Base-by-base conservation (phyloP, 1,140 invertebrate species). In the Heliconius nattereri region DNA sequence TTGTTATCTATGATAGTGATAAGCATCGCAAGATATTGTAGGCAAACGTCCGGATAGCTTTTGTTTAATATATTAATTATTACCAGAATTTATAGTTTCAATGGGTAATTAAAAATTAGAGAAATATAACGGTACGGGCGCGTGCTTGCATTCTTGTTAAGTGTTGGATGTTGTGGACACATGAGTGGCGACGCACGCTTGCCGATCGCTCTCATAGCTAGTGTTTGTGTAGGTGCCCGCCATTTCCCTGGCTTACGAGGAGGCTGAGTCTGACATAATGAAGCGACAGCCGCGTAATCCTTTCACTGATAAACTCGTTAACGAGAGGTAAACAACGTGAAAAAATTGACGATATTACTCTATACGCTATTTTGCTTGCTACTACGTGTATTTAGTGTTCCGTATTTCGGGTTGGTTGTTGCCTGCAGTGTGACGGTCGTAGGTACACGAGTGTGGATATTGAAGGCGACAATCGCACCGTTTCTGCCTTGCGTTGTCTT, bases 211-310 rank as follows among this genome's bases (percentile, higher is more conserved):
- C 92, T 93, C 91, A 89, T 91, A 87, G 91, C 91, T 92, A 94
- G 94, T 95, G 91, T 94, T 92, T 95, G 95, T 93, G 94, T 96
- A 98, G 98, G 98, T 99, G 94, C 99, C 99, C 94, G 99, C 99
- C 95, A 99, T 99, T 96, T 99, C 99, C 90, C 96, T 99, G 96
- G 99, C 99, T 95, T 99, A 99, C 96, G 99, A 99, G 97, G 97
- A 98, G 96, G 98, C 99, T 90, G 99, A 99, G 96, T 98, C 98
- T 95, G 99, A 99, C 97, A 99, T 99, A 96, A 99, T 99, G 99
- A 99, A 99, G 97, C 97, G 99, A 95, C 97, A 97, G 95, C 99
- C 99, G 95, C 97, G 99, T 97, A 98, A 99, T 94, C 98, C 98
- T 94, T 96, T 97, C 95, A 97, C 96, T 94, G 98, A 99, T 96